Base-by-base conservation (phyloP, 1,140 invertebrate species). In the Hyles euphorbiae region DNA sequence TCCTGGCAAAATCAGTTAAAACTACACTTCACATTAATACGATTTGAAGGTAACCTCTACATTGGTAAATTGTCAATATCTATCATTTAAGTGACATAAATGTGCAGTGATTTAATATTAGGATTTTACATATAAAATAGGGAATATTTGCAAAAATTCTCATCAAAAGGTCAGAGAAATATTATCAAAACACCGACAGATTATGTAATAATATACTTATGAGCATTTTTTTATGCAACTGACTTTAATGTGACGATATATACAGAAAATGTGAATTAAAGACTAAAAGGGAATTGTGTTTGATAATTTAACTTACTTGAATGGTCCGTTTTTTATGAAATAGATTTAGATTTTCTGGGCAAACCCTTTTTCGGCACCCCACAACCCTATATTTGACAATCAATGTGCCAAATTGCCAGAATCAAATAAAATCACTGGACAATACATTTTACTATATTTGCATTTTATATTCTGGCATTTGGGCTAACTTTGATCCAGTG, bases 191-290 rank as follows among this genome's bases (percentile, higher is more conserved):
- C 65, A 70, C 67, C 63, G 57, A 68, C 32, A 66, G 71, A 68
- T 78, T 78, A 78, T 78, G 76, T 78, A 78, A 76, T 71, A 72
- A 72, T 61, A 22, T 22, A 22, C 54, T 59, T 59, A 46, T 10
- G 53, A 11, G n/a, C 5, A 34, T 46, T 32, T 12, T 56, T 40
- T 5, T 40, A 40, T 40, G 36, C 5, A 40, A 40, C 1, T 40
- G 48, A 51, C n/a, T 3, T 49, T 40, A 34, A 48, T 5, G 34
- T 40, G 34, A 46, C 22, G 7, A 36, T 34, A 48, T 10, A 48
- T n/a, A 12, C 1, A 2, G 22, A 48, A n/a, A n/a, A n/a, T 46
- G 7, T 4, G 4, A 9, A 4, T 46, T 46, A 10, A 3, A 7
- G 22, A 11, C 11, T 11, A 34, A 34, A 51, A 51, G 33, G 7